These are phyloP conservation scores for Poecile montanus DNA, from an alignment of 2,797 vertebrate genomes.

Conservation along the genomic window DNA sequence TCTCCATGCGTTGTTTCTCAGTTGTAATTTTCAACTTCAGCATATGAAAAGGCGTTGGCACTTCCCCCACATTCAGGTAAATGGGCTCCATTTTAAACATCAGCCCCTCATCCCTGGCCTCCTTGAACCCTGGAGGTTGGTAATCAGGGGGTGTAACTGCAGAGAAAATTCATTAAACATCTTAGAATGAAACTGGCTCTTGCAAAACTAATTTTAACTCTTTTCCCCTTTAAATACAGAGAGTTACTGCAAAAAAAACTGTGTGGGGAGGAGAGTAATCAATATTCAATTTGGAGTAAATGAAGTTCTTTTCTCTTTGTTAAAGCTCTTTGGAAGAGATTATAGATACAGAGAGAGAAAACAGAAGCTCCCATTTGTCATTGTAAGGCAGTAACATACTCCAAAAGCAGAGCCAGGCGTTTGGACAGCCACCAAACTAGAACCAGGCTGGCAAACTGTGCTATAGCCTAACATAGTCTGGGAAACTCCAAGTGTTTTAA, in stretches of 20 bases:
- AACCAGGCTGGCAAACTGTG: not conserved
- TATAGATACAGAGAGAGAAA: not conserved
- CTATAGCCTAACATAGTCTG: not conserved
- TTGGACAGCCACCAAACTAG: not conserved
- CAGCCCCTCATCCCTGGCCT: slow-evolving; percentile 78
- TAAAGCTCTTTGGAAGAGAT: not conserved
- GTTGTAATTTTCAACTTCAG: slow-evolving; percentile 90
- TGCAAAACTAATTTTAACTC: not conserved
- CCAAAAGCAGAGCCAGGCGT: not conserved
- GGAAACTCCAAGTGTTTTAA: not conserved
- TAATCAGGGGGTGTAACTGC: slow-evolving; percentile 92
- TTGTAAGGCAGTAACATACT: not conserved
- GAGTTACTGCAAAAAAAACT: not conserved
- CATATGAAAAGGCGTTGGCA: slow-evolving; percentile 89
- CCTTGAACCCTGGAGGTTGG: slow-evolving; percentile 93
- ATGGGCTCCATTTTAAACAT: slow-evolving; percentile 87
- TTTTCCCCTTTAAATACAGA: not conserved
- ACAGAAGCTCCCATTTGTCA: not conserved
- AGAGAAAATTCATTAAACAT: not conserved
- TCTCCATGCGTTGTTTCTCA: slow-evolving; percentile 87
- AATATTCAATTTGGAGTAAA: not conserved
- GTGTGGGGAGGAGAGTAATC: not conserved
- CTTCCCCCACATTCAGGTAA: slow-evolving; percentile 88
- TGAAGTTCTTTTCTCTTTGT: not conserved
- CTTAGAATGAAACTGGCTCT: accelerated